phyloP scores from a whole-genome alignment of 2,888 invertebrate species.

The Patella pellucida region DNA sequence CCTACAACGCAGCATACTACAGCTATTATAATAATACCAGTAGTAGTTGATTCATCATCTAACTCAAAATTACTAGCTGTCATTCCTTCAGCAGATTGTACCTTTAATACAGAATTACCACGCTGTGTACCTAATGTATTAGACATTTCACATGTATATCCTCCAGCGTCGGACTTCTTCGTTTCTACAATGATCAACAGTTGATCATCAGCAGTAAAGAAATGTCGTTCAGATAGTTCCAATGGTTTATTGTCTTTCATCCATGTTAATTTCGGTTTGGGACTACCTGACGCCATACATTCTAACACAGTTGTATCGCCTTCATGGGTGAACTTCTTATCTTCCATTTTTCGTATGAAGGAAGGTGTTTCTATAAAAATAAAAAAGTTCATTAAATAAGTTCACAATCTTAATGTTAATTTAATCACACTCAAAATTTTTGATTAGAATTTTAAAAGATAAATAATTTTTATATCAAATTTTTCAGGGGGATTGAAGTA shows the following conservation, averaged over 20 bases:
- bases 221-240: conserved; percentile 83
- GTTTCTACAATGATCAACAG: conserved; percentile 88
- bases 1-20: conserved; percentile 91
- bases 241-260: conserved; percentile 85
- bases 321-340: conserved; percentile 82
- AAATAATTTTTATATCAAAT: neutral
- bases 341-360: conserved; percentile 86
- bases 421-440: neutral
- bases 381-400: conserved; percentile 11
- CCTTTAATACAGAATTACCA: conserved; percentile 81
- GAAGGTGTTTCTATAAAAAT: conserved; percentile 82
- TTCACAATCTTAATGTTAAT: neutral
- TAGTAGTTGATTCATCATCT: conserved; percentile 80
- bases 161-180: conserved; percentile 83
- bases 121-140: conserved; percentile 86
- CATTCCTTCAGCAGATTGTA: conserved; percentile 76
- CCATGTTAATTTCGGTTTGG: conserved; percentile 86
- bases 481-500: too few relatives aligned
- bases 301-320: conserved; percentile 90
- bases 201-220: conserved; percentile 89
- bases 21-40: conserved; percentile 89
- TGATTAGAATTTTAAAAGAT: neutral
- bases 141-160: conserved; percentile 90
- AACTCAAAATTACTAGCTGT: conserved; percentile 56
- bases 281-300: conserved; percentile 88